These are phyloP conservation scores for Eupithecia vulgata DNA, from an alignment of 2,888 invertebrate genomes.

Conservation along the genomic window DNA sequence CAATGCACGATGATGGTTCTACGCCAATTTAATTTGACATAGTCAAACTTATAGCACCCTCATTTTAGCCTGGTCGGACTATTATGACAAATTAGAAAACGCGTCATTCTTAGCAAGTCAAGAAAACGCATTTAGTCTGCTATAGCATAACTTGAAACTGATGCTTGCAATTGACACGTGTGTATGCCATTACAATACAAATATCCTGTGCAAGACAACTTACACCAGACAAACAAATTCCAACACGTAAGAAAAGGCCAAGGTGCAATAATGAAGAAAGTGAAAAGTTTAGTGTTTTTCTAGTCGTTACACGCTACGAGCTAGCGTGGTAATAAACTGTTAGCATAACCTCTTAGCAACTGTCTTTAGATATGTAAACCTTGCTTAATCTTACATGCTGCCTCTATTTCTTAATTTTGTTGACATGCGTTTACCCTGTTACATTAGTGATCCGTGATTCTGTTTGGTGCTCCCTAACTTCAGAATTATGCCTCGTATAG, in stretches of 20 bases:
- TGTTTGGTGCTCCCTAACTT: too few relatives aligned
- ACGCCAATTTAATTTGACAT: too few relatives aligned
- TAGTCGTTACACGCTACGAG: constrained; percentile 16
- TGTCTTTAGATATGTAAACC: constrained; percentile 15
- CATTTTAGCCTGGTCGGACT: neutral
- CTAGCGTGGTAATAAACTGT: constrained; percentile 20
- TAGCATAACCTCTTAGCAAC: constrained; percentile 27
- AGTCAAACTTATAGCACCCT: neutral
- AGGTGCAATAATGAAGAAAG: constrained; percentile 33
- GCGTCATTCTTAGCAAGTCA: neutral
- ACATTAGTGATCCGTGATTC: neutral
- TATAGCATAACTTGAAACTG: neutral
- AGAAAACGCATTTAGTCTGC: neutral
- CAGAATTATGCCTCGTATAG: too few relatives aligned
- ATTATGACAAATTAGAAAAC: neutral
- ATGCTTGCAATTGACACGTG: neutral
- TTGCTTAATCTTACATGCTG: constrained; percentile 18
- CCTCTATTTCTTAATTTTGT: neutral
- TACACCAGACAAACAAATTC: constrained; percentile 7
- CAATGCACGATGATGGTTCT: too few relatives aligned
- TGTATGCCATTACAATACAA: constrained; percentile 2
- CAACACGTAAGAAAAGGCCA: constrained; percentile 12
- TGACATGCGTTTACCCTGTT: neutral
- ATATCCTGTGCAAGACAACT: constrained; percentile 2
- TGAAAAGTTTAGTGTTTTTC: constrained; percentile 33